These are phyloP conservation scores for Cynopterus brachyotis DNA, from an alignment of 2,113 vertebrate species.

Conservation along the genomic window DNA sequence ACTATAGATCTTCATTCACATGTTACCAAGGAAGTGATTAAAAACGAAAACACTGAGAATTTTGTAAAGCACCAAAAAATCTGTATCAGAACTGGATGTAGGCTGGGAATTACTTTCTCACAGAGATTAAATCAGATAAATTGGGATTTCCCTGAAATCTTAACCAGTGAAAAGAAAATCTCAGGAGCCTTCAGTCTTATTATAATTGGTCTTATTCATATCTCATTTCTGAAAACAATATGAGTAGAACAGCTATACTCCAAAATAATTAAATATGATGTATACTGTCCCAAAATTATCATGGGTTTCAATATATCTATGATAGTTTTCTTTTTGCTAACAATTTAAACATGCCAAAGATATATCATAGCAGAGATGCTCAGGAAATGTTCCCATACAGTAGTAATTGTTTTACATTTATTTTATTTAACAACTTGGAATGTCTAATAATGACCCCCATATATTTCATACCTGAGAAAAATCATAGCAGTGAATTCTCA, in stretches of 20 bases:
- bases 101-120: constrained; percentile 36
- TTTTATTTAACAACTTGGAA: constrained; percentile 28
- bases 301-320: constrained; percentile 25
- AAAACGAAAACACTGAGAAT: not conserved
- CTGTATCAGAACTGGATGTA: not conserved
- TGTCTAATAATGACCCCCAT: constrained; percentile 25
- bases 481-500: constrained; percentile 36
- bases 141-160: constrained; percentile 46
- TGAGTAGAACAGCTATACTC: constrained; percentile 26
- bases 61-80: constrained; percentile 14
- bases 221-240: constrained; percentile 56
- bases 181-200: not conserved
- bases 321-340: not conserved
- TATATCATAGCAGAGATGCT: not conserved
- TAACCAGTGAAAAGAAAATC: constrained; percentile 40
- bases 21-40: constrained; percentile 38
- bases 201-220: constrained; percentile 50
- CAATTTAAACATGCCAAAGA: constrained; percentile 66
- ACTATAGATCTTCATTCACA: not conserved
- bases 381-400: not conserved
- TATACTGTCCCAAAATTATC: constrained; percentile 30
- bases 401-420: constrained; percentile 28
- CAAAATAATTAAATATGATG: constrained; percentile 58
- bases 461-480: constrained; percentile 42
- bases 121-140: constrained; percentile 30